These are phyloP conservation scores for Thryonomys swinderianus DNA, from an alignment of 2,113 vertebrate genomes.

Conservation along the genomic window DNA sequence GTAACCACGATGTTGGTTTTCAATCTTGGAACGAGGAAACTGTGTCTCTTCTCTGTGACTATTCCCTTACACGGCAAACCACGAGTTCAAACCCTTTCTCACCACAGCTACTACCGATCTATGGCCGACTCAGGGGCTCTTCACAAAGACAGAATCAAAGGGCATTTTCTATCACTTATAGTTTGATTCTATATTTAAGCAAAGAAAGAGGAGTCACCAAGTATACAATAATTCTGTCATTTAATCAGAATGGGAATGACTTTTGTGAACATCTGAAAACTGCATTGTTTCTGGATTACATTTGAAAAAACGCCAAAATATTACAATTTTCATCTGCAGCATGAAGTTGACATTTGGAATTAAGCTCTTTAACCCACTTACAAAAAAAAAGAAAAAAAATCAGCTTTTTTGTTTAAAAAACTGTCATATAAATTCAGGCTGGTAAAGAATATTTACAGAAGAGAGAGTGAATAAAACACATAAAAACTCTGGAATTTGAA, in stretches of 20 bases:
- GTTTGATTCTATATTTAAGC: constrained; percentile 74
- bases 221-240: constrained; percentile 50
- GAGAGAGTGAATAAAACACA: constrained; percentile 76
- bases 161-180: constrained; percentile 73
- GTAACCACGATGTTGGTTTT: constrained; percentile 51
- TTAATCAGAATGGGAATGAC: constrained; percentile 68
- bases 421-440: constrained; percentile 78
- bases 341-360: constrained; percentile 64
- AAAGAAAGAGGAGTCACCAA: constrained; percentile 72
- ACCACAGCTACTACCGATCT: constrained; percentile 72
- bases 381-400: constrained; percentile 74
- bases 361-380: constrained; percentile 52
- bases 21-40: constrained; percentile 62
- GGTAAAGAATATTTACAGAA: constrained; percentile 72
- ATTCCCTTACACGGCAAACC: constrained; percentile 19
- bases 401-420: constrained; percentile 76
- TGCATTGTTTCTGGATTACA: constrained; percentile 59
- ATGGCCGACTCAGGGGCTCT: constrained; percentile 44
- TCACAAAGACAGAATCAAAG: constrained; percentile 76
- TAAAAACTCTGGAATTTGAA: constrained; percentile 75
- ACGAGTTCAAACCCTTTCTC: constrained; percentile 8
- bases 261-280: constrained; percentile 74
- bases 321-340: constrained; percentile 77
- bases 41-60: constrained; percentile 13
- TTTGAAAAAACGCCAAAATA: constrained; percentile 63